Evolutionary conservation across 2,797 vertebrate species (phyloP).

Genomic region (Parotocinclus haroldoi): DNA sequence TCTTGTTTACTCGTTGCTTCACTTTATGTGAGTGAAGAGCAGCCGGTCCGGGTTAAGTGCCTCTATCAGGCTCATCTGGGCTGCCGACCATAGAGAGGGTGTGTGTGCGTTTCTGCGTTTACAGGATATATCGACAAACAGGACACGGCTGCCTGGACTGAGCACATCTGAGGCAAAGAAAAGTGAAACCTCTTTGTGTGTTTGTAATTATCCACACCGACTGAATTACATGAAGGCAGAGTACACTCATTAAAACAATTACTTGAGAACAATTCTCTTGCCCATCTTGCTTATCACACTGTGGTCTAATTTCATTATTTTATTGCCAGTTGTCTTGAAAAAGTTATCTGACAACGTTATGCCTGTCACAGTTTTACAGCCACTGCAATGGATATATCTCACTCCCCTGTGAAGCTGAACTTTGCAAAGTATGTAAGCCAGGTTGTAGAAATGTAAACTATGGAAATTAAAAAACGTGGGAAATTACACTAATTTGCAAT

Average conservation of each 20-base stretch:
- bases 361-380: too few species aligned
- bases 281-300: slow-evolving; percentile 33
- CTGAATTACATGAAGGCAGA: slow-evolving; percentile 34
- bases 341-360: too few species aligned
- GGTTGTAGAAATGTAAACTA: too few species aligned
- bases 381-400: too few species aligned
- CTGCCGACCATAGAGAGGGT: slow-evolving; percentile 33
- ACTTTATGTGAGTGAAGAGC: slow-evolving; percentile 57
- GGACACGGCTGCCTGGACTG: slow-evolving; percentile 39
- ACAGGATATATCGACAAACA: slow-evolving; percentile 46
- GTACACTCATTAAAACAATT: slow-evolving; percentile 41
- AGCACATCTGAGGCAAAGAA: slow-evolving; percentile 27
- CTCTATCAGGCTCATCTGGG: slow-evolving; percentile 44
- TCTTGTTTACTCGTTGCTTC: slow-evolving; percentile 66
- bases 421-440: too few species aligned
- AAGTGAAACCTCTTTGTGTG: slow-evolving; percentile 25
- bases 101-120: slow-evolving; percentile 36
- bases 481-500: too few species aligned
- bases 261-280: slow-evolving; percentile 32
- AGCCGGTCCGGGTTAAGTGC: slow-evolving; percentile 55
- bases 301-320: slow-evolving; percentile 36
- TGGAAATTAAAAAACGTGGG: too few species aligned
- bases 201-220: slow-evolving; percentile 25
- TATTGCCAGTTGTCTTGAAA: slow-evolving; percentile 12
- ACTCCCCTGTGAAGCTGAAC: too few species aligned